Evolutionary conservation across 2,113 vertebrate species (phyloP).

Genomic region (Pyxicephalus adspersus): DNA sequence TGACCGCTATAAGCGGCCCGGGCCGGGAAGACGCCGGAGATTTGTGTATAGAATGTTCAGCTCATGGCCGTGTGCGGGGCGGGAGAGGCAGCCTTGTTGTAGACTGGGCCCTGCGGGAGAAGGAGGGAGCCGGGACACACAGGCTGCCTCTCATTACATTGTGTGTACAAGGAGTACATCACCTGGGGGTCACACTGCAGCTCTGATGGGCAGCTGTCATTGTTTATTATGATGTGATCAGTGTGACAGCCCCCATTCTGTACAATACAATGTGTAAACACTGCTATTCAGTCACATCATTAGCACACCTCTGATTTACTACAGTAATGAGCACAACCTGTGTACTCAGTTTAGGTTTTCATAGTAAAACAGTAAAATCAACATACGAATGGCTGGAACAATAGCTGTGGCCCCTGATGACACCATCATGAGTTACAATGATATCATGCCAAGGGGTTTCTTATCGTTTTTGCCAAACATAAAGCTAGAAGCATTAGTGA

Average conservation of each 20-base stretch:
- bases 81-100: not conserved
- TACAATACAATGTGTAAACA: no score
- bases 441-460: no score
- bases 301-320: no score
- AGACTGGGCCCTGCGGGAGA: slow-evolving; percentile 39
- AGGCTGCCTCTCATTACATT: slow-evolving; percentile 44
- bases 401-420: no score
- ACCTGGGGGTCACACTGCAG: not conserved
- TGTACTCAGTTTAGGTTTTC: no score
- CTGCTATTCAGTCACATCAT: no score
- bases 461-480: no score
- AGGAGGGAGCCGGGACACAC: slow-evolving; percentile 7
- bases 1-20: not conserved
- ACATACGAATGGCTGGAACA: no score
- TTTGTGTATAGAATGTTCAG: not conserved
- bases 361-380: no score
- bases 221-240: not conserved
- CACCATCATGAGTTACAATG: no score
- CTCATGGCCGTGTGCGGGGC: not conserved
- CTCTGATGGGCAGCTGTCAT: not conserved
- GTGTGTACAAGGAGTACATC: not conserved
- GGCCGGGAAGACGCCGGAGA: not conserved
- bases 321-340: no score
- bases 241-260: not conserved
- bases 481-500: no score